These are phyloP conservation scores for Opisthograptis luteolata DNA, from an alignment of 2,888 invertebrate genomes.

Conservation along the genomic window DNA sequence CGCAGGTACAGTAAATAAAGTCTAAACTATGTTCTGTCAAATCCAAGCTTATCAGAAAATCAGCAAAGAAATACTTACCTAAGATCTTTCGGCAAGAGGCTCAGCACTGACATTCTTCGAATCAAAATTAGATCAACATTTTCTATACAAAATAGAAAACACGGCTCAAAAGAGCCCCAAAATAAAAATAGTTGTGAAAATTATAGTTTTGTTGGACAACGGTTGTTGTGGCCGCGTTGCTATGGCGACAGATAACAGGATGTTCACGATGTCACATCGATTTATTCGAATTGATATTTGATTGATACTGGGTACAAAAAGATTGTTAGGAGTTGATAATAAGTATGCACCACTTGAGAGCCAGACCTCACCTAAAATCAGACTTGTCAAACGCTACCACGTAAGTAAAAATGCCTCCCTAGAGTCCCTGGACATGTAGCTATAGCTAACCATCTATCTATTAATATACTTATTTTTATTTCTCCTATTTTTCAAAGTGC, in stretches of 20 bases:
- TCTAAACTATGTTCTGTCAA: no score
- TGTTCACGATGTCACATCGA: conserved; percentile 64
- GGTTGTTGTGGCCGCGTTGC: conserved; percentile 62
- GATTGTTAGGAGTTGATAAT: no score
- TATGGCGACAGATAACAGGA: conserved; percentile 61
- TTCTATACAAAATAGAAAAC: conserved; percentile 50
- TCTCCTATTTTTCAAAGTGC: no score
- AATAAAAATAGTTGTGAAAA: conserved; percentile 44
- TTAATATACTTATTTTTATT: no score
- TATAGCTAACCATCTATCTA: no score
- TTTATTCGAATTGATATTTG: conserved; percentile 47
- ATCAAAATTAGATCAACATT: conserved; percentile 56
- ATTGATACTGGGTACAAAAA: conserved; percentile 37
- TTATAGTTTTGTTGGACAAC: conserved; percentile 33
- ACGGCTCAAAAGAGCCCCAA: conserved; percentile 44
- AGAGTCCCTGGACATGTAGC: no score
- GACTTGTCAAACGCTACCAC: no score
- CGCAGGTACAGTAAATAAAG: no score
- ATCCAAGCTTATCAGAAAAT: conserved; percentile 1
- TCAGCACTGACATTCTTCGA: conserved; percentile 75
- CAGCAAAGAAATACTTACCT: conserved; percentile 46
- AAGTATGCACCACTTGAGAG: no score
- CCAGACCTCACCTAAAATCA: no score
- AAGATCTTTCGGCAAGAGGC: conserved; percentile 73
- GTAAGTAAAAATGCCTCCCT: no score